These are phyloP conservation scores for Hippocampus guttulatus DNA, from an alignment of 2,113 vertebrate genomes.

Conservation along the genomic window DNA sequence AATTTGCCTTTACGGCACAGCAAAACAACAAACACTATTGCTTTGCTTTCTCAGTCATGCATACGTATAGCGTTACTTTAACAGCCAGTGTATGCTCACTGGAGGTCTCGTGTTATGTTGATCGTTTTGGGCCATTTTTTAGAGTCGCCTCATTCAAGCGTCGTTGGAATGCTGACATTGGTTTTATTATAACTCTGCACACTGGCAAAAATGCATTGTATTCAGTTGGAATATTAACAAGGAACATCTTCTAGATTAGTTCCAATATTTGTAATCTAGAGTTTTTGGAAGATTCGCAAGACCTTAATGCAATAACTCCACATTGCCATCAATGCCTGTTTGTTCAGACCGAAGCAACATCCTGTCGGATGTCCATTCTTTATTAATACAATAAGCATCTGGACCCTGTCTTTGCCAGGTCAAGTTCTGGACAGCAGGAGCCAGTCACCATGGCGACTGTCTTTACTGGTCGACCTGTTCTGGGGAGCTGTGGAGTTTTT, in stretches of 20 bases:
- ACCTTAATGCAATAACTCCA: neutral
- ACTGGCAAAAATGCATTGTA: too few relatives aligned
- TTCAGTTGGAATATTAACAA: too few relatives aligned
- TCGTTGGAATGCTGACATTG: neutral
- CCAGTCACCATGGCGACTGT: conserved; percentile 87
- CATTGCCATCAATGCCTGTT: neutral
- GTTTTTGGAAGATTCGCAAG: neutral
- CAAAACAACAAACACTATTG: neutral
- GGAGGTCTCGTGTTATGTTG: neutral
- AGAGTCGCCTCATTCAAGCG: neutral
- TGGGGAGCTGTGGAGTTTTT: conserved; percentile 92
- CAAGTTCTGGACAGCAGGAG: conserved; percentile 85
- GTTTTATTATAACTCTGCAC: neutral
- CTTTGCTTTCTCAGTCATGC: neutral
- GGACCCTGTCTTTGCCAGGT: conserved; percentile 67
- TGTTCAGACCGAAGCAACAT: neutral
- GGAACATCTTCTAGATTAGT: too few relatives aligned
- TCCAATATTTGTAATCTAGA: too few relatives aligned
- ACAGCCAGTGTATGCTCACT: neutral
- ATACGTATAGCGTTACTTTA: neutral
- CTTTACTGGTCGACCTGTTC: conserved; percentile 84
- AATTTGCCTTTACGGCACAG: conserved; percentile 1
- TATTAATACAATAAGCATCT: neutral
- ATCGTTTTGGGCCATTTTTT: neutral
- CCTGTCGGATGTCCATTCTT: neutral